Percentiles rank a stretch among this genome's conserved stretches.
Evolutionary conservation across 2,888 invertebrate genomes (phyloP).

Genomic region (Amphimallon solstitiale): DNA sequence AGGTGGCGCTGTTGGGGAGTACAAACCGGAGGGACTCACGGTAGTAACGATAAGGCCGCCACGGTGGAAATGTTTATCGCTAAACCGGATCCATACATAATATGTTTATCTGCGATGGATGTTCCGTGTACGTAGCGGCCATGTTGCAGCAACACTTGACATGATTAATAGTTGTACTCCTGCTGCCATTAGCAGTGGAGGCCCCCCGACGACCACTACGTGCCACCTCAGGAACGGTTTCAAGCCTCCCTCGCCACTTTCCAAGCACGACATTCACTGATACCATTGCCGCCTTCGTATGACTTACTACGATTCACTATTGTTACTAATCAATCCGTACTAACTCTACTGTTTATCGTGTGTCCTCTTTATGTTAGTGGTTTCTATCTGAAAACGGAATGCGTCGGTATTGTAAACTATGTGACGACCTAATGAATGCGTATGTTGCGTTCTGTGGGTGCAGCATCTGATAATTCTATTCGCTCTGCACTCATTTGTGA

Average conservation of each 20-base stretch:
- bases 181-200: conserved; percentile 62
- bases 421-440: too few relatives aligned
- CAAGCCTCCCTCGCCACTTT: conserved; percentile 13
- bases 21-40: conserved; percentile 43
- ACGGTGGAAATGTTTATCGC: conserved; percentile 62
- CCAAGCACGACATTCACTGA: conserved; percentile 1
- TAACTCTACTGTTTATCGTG: conserved; percentile 18
- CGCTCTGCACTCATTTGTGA: too few relatives aligned
- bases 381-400: too few relatives aligned
- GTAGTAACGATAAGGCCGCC: conserved; percentile 58
- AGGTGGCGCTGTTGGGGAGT: conserved; percentile 16
- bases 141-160: conserved; percentile 64
- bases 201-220: conserved; percentile 51
- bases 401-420: too few relatives aligned
- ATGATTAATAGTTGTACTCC: conserved; percentile 63
- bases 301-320: conserved; percentile 6
- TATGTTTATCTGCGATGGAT: conserved; percentile 64
- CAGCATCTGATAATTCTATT: too few relatives aligned
- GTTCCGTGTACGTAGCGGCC: conserved; percentile 63
- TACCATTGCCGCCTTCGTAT: conserved; percentile 3
- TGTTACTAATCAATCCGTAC: conserved; percentile 25
- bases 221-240: conserved; percentile 45
- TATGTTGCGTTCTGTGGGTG: too few relatives aligned
- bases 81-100: conserved; percentile 63
- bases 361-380: background rate